Base-by-base conservation (phyloP, 2,888 invertebrate genomes). In the Torymus auratus region DNA sequence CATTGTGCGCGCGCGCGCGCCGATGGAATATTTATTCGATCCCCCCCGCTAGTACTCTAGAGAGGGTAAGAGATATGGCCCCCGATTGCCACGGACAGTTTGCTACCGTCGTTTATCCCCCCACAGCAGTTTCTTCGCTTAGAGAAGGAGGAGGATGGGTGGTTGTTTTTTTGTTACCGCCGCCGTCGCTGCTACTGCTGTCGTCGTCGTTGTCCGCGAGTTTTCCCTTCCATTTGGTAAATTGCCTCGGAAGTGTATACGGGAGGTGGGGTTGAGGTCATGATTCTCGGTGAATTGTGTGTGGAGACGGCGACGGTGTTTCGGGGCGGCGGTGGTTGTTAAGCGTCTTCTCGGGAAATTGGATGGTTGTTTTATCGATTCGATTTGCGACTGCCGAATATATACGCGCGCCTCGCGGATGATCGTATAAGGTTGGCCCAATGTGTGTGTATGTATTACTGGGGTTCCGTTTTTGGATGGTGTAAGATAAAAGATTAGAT, bases 201-300 rank as follows among this genome's bases (percentile, higher is more conserved):
- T 70, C 14, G 56, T n/a, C 12, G 17, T 56, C 69, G 61, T 70
- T 62, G 71, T 61, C 80, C 70, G 68, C 71, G 74, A 81, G 74
- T 81, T 82, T 82, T 82, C 78, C 69, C 68, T 78, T 79, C 82
- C 78, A 79, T 82, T 82, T 77, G 76, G 64, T 72, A 72, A 78
- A 82, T 82, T 82, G 78, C 52, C 78, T 56, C 58, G 71, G 78
- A 75, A 78, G 74, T 62, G 67, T 53, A 68, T 62, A 62, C n/a
- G 55, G 56, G 41, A 64, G 17, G 5, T n/a, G 15, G 5, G n/a
- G 68, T 28, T 28, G 28, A 28, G 55, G 56, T 76, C 80, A 65
- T 14, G 65, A 75, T 74, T 80, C 70, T 75, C 61, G 71, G 52
- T 67, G 67, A 72, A 58, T 76, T 67, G 61, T 81, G 53, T 14